phyloP scores from a whole-genome alignment of 2,113 vertebrate genomes.

The Prochilodus magdalenae region DNA sequence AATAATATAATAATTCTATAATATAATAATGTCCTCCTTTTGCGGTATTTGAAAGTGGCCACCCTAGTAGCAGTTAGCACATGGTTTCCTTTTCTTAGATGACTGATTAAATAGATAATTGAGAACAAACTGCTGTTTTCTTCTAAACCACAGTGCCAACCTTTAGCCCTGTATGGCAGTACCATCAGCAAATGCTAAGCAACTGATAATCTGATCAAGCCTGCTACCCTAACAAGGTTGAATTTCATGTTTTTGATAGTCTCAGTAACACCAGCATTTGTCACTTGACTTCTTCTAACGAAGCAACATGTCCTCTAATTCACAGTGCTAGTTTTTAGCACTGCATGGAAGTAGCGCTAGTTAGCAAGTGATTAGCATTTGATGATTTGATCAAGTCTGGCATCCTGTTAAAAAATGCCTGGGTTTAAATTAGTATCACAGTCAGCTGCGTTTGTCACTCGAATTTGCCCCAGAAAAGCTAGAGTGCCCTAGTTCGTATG shows the following conservation, averaged over 20 bases:
- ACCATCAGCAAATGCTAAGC: too few relatives aligned
- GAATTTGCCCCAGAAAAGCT: neutral
- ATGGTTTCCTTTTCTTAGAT: too few relatives aligned
- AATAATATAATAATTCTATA: too few relatives aligned
- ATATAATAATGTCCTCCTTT: too few relatives aligned
- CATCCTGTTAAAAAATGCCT: neutral
- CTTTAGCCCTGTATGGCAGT: neutral
- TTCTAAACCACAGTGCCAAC: neutral
- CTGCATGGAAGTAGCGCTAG: neutral
- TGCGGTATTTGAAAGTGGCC: too few relatives aligned
- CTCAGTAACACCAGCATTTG: too few relatives aligned
- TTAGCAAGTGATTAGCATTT: neutral
- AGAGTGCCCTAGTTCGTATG: neutral
- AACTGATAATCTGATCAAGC: too few relatives aligned
- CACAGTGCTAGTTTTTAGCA: neutral
- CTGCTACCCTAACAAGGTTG: too few relatives aligned
- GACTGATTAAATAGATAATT: too few relatives aligned
- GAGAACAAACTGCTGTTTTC: neutral
- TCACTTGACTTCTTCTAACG: too few relatives aligned
- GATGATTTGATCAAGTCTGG: slow-evolving; percentile 1
- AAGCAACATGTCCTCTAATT: neutral
- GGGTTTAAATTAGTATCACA: neutral
- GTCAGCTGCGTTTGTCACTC: neutral
- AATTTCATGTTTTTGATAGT: too few relatives aligned
- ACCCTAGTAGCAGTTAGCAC: too few relatives aligned